Conservation (phyloP, 2,888 invertebrate species). For the Amiota minor region DNA sequence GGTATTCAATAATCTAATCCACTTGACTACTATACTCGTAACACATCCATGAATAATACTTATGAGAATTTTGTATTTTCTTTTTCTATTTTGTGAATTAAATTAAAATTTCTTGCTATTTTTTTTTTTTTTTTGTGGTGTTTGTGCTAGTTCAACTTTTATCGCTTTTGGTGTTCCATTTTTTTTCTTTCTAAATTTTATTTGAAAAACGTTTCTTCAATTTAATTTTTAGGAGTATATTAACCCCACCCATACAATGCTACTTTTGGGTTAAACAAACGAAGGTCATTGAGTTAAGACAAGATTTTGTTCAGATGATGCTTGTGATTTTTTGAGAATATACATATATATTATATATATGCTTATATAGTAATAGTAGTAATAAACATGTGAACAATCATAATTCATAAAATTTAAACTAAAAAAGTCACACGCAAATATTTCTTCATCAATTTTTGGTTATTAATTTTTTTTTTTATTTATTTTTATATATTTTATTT, state of each 20-base stretch:
- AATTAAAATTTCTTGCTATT: not conserved
- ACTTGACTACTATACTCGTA: no score
- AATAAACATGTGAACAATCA: no score
- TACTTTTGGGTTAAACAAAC: no score
- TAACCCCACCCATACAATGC: not conserved
- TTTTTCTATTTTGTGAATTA: not conserved
- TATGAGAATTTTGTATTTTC: slow-evolving; percentile 4
- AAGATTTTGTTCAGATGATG: no score
- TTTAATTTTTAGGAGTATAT: not conserved
- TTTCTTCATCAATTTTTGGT: slow-evolving; percentile 8
- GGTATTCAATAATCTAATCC: no score
- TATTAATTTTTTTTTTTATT: slow-evolving; percentile 5
- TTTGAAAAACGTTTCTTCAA: no score
- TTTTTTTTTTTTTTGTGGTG: not conserved
- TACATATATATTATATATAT: no score
- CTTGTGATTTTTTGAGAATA: no score
- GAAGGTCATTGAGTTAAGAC: no score
- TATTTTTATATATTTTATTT: slow-evolving; percentile 7
- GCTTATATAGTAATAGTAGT: no score
- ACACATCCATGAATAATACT: no score
- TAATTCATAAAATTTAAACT: not conserved
- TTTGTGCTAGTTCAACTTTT: slow-evolving; percentile 8
- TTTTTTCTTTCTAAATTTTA: not conserved
- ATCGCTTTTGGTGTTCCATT: not conserved
- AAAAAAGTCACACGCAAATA: not conserved